These are phyloP conservation scores for Gouania willdenowi DNA, from an alignment of 2,797 vertebrate species.

Conservation along the genomic window DNA sequence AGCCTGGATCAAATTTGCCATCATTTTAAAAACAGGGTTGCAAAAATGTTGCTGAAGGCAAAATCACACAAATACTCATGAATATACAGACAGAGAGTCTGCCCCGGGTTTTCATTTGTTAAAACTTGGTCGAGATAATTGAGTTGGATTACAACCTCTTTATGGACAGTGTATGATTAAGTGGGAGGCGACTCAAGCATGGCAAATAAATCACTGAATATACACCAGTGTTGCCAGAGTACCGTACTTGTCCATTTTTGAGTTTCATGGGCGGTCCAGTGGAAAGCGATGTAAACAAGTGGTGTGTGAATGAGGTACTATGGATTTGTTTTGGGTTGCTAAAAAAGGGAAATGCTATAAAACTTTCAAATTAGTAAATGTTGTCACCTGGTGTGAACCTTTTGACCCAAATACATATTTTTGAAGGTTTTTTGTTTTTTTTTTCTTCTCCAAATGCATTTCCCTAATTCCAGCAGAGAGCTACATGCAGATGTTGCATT, in stretches of 20 bases:
- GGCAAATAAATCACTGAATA: conserved; percentile 52
- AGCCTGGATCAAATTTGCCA: too few relatives aligned
- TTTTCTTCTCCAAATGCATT: conserved; percentile 3
- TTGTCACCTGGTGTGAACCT: background rate
- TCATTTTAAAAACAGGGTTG: too few relatives aligned
- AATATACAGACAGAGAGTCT: too few relatives aligned
- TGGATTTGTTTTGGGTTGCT: conserved; percentile 28
- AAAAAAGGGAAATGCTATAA: conserved; percentile 1
- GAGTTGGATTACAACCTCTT: conserved; percentile 25
- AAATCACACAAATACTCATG: too few relatives aligned
- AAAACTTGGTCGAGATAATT: conserved; percentile 19
- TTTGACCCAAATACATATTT: background rate
- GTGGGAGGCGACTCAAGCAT: conserved; percentile 14
- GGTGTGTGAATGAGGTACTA: conserved; percentile 37
- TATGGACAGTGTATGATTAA: conserved; percentile 24
- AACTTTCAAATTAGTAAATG: conserved; percentile 3
- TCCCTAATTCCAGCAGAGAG: conserved; percentile 22
- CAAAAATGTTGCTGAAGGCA: too few relatives aligned
- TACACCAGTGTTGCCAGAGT: conserved; percentile 27
- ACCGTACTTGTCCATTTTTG: background rate
- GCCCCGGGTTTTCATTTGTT: too few relatives aligned
- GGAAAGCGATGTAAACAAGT: conserved; percentile 26
- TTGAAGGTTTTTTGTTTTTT: conserved; percentile 10
- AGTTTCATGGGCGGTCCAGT: conserved; percentile 35
- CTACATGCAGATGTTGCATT: conserved; percentile 12